These are phyloP conservation scores for Ceyx margarethae DNA, from an alignment of 2,113 vertebrate species.

Conservation along the genomic window DNA sequence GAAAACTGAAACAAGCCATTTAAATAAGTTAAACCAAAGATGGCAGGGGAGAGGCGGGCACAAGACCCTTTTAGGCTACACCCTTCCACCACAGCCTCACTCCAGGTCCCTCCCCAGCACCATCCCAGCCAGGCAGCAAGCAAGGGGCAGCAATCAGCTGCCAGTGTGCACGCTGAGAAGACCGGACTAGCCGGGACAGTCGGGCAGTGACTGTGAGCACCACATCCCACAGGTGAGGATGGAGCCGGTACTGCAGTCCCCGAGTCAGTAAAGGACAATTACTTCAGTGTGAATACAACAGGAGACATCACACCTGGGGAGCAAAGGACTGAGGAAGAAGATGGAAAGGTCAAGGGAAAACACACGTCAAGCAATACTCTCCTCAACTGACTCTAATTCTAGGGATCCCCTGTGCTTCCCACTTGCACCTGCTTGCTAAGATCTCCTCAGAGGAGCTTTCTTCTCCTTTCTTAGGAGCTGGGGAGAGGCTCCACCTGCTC, in stretches of 20 bases:
- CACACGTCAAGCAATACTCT: not conserved
- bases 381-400: not conserved
- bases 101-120: not conserved
- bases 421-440: not conserved
- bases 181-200: not conserved
- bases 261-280: not conserved
- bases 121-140: not conserved
- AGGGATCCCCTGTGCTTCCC: not conserved
- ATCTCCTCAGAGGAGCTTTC: not conserved
- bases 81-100: not conserved
- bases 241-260: not conserved
- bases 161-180: not conserved
- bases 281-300: not conserved
- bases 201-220: not conserved
- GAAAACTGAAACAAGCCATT: not conserved
- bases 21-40: not conserved
- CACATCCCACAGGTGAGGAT: fast-evolving
- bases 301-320: not conserved
- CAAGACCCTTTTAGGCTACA: not conserved
- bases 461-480: not conserved
- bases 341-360: not conserved
- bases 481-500: not conserved
- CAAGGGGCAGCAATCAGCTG: too few species aligned
- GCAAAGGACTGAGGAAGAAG: not conserved
- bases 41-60: not conserved